Conservation (phyloP, 2,888 invertebrate genomes). For the Hypolimnas misippus region DNA sequence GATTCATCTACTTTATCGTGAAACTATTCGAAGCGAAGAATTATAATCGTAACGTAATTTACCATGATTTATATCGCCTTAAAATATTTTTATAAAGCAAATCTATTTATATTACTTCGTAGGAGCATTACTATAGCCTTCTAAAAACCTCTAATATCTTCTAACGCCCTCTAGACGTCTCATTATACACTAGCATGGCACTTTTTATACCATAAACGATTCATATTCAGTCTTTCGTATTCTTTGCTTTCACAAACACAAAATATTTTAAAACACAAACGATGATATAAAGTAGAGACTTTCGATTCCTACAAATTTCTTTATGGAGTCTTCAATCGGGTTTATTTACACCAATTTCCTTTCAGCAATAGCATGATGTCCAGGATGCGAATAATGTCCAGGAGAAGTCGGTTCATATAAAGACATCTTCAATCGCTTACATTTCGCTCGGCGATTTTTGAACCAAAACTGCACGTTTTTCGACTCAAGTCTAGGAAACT, state of each 20-base stretch:
- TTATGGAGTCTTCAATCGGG: not conserved
- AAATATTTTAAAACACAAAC: constrained; percentile 31
- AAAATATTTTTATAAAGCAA: constrained; percentile 40
- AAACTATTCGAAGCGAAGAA: constrained; percentile 54
- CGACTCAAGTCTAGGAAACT: constrained; percentile 98
- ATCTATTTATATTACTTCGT: constrained; percentile 2
- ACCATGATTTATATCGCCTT: constrained; percentile 38
- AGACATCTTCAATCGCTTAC: constrained; percentile 97
- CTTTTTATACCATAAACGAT: constrained; percentile 73
- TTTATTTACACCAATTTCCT: constrained; percentile 69
- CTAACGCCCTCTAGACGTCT: constrained; percentile 43
- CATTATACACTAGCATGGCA: constrained; percentile 81
- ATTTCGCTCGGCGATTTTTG: constrained; percentile 99
- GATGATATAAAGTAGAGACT: constrained; percentile 10
- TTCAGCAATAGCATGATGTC: constrained; percentile 82
- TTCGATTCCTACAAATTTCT: constrained; percentile 5
- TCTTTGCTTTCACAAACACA: constrained; percentile 50
- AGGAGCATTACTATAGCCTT: constrained; percentile 26
- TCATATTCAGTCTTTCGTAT: constrained; percentile 77
- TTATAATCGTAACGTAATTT: constrained; percentile 32
- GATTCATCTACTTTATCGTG: constrained; percentile 66
- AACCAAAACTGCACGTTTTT: constrained; percentile 99
- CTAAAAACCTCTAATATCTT: constrained; percentile 22
- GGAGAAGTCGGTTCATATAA: constrained; percentile 90
- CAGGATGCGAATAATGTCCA: constrained; percentile 84